These are phyloP conservation scores for Eilema sororculum DNA, from an alignment of 2,888 invertebrate genomes.

Conservation along the genomic window DNA sequence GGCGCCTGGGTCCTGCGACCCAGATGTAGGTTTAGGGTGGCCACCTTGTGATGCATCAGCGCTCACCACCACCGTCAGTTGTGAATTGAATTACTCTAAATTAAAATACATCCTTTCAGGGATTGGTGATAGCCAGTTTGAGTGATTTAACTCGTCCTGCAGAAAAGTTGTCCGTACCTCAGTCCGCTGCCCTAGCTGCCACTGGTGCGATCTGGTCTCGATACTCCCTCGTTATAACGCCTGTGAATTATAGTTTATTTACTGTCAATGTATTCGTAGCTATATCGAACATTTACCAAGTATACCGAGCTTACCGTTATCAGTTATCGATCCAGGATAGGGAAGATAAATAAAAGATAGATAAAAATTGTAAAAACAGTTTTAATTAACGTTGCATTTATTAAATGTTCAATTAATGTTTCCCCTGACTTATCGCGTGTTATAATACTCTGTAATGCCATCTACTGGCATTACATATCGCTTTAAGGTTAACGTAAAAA, in stretches of 20 bases:
- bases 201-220: conserved; percentile 94
- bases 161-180: conserved; percentile 93
- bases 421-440: too few relatives aligned
- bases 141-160: conserved; percentile 96
- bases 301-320: conserved; percentile 89
- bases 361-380: background rate
- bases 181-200: conserved; percentile 93
- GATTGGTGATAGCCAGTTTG: conserved; percentile 94
- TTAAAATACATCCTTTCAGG: conserved; percentile 78
- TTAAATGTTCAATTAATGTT: too few relatives aligned
- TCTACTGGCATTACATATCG: background rate
- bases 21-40: too few relatives aligned
- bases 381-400: too few relatives aligned
- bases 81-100: too few relatives aligned
- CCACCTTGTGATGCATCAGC: too few relatives aligned
- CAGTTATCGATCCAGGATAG: conserved; percentile 19
- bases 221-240: conserved; percentile 97
- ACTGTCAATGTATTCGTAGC: conserved; percentile 99
- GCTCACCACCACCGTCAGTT: too few relatives aligned
- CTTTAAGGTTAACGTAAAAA: background rate
- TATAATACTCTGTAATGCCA: background rate
- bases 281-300: conserved; percentile 93
- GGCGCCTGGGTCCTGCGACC: too few relatives aligned
- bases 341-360: background rate
- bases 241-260: conserved; percentile 97